Evolutionary conservation across 2,888 invertebrate species (phyloP).

Genomic region (Tenthredo livida): DNA sequence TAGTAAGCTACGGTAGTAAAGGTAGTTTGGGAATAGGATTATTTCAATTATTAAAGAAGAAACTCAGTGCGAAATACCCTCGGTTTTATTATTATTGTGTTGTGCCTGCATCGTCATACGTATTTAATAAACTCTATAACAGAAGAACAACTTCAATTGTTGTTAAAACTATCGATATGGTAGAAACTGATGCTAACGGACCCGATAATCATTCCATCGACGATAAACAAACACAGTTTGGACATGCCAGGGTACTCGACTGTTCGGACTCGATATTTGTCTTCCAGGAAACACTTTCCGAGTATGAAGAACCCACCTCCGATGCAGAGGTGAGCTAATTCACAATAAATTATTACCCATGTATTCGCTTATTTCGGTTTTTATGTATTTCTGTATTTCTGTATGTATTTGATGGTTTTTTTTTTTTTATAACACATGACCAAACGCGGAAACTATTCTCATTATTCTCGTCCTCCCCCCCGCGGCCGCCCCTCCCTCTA

Average conservation of each 20-base stretch:
- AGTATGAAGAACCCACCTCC: slow-evolving; percentile 74
- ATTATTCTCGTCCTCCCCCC: neutral
- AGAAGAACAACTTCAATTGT: neutral
- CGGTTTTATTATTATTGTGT: too few relatives aligned
- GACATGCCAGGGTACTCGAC: slow-evolving; percentile 72
- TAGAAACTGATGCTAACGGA: slow-evolving; percentile 55
- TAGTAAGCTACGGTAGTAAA: neutral
- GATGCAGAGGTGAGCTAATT: slow-evolving; percentile 70
- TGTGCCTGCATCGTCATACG: too few relatives aligned
- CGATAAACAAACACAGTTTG: slow-evolving; percentile 75
- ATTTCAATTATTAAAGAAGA: neutral
- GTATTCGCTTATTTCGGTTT: too few relatives aligned
- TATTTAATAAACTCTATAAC: neutral
- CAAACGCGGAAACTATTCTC: neutral
- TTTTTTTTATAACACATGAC: neutral
- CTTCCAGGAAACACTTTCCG: slow-evolving; percentile 73
- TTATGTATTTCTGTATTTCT: neutral
- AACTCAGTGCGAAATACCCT: neutral
- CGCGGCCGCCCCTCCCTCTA: too few relatives aligned
- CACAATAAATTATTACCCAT: neutral
- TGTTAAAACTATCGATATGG: slow-evolving; percentile 54
- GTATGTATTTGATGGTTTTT: neutral
- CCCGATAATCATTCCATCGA: slow-evolving; percentile 33
- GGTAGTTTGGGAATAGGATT: neutral
- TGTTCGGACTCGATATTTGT: slow-evolving; percentile 75